Evolutionary conservation across 1,140 invertebrate species (phyloP).

Genomic region (Lasioglossum baleicum): DNA sequence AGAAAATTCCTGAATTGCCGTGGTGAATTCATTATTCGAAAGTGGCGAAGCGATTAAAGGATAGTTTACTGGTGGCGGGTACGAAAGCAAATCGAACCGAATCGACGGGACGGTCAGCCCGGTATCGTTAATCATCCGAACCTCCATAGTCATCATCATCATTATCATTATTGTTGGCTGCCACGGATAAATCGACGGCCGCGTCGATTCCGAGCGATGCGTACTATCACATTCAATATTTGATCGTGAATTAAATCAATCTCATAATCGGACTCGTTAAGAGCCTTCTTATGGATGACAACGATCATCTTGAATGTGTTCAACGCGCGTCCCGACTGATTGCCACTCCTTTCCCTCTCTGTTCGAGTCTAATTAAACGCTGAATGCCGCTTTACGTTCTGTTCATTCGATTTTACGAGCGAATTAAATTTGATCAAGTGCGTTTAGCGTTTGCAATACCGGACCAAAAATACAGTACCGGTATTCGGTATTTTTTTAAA

Average conservation of each 20-base stretch:
- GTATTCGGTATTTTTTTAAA: too few species aligned
- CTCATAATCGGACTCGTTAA: constrained; percentile 48
- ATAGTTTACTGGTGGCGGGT: constrained; percentile 48
- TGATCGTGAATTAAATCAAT: constrained; percentile 55
- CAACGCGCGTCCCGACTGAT: background rate
- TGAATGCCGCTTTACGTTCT: background rate
- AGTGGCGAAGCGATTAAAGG: constrained; percentile 56
- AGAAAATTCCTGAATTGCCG: constrained; percentile 41
- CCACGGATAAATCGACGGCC: constrained; percentile 38
- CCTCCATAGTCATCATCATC: constrained; percentile 60
- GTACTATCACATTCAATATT: constrained; percentile 55
- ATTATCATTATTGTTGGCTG: constrained; percentile 55
- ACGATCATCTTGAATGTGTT: background rate
- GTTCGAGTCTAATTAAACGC: background rate
- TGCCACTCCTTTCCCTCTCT: background rate
- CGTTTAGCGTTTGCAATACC: too few species aligned
- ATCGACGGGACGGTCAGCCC: constrained; percentile 37
- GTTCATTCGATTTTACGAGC: background rate
- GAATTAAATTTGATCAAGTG: background rate
- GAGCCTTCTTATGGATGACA: background rate
- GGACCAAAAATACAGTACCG: too few species aligned
- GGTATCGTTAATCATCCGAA: constrained; percentile 61
- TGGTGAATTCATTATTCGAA: constrained; percentile 57
- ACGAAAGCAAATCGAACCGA: constrained; percentile 60
- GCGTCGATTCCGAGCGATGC: constrained; percentile 45